Conservation (phyloP, 1,140 invertebrate genomes). For the Hypothenemus hampei region DNA sequence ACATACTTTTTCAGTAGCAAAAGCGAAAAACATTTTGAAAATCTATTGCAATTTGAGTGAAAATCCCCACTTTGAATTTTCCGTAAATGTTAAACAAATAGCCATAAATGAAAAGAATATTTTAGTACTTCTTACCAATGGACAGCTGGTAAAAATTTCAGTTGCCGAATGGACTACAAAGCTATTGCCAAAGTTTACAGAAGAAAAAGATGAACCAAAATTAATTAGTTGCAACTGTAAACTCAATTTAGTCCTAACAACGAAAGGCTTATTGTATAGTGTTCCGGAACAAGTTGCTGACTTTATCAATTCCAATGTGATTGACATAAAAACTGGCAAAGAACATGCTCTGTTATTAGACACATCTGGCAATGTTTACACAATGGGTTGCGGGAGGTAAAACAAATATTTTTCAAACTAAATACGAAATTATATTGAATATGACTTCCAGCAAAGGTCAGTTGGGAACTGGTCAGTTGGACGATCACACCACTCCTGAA, state of each 20-base stretch:
- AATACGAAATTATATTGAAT: background rate
- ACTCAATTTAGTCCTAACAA: constrained; percentile 48
- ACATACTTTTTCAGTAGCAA: constrained; percentile 18
- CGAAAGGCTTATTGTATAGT: constrained; percentile 53
- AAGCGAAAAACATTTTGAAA: constrained; percentile 12
- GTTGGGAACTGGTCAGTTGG: constrained; percentile 69
- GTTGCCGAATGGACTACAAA: constrained; percentile 10
- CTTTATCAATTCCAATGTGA: constrained; percentile 51
- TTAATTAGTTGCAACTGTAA: constrained; percentile 46
- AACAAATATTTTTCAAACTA: background rate
- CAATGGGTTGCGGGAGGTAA: constrained; percentile 76
- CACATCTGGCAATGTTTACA: constrained; percentile 66
- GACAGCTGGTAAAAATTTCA: constrained; percentile 22
- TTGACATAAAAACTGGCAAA: constrained; percentile 67
- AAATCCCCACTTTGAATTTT: background rate
- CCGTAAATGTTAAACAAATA: constrained; percentile 23
- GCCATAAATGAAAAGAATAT: constrained; percentile 26
- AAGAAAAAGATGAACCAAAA: constrained; percentile 34
- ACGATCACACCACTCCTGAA: constrained; percentile 56
- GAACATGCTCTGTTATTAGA: constrained; percentile 74
- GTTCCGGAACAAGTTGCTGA: constrained; percentile 56
- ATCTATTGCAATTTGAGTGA: constrained; percentile 1
- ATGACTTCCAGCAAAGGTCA: constrained; percentile 67
- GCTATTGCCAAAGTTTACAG: constrained; percentile 23
- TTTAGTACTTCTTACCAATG: constrained; percentile 18